Conservation (phyloP, 2,113 vertebrate species). For the Equus quagga region DNA sequence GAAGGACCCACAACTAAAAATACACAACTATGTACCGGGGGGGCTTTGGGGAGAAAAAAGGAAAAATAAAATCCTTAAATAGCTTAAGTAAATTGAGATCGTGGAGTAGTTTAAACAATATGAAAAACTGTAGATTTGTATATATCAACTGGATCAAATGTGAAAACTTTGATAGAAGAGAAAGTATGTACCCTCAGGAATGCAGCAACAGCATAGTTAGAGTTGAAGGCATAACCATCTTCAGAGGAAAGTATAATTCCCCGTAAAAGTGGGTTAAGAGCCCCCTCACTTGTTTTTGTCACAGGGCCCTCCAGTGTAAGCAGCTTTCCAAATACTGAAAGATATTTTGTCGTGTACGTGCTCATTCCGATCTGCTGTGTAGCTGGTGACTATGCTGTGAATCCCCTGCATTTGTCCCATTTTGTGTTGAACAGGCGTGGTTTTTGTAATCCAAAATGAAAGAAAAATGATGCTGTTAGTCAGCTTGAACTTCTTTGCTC, state of each 20-base stretch:
- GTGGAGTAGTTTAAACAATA: background rate
- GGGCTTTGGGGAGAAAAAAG: too few species aligned
- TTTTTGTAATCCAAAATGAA: conserved; percentile 39
- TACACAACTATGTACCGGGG: too few species aligned
- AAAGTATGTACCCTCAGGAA: background rate
- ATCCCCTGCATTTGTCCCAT: background rate
- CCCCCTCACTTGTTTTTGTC: background rate
- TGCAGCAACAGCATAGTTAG: background rate
- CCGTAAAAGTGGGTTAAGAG: conserved; percentile 2
- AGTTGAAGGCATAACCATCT: background rate
- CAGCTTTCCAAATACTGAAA: background rate
- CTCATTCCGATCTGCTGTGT: background rate
- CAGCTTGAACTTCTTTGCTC: conserved; percentile 13
- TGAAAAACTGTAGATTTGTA: background rate
- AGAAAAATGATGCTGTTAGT: conserved; percentile 55
- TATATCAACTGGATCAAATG: background rate
- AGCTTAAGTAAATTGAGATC: background rate
- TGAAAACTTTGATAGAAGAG: background rate
- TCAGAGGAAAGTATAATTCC: conserved; percentile 16
- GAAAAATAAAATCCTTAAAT: background rate
- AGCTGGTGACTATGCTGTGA: conserved; percentile 4
- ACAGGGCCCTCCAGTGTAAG: background rate
- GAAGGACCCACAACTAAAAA: too few species aligned
- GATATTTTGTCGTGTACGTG: background rate
- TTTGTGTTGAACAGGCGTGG: background rate